Conservation (phyloP, 2,888 invertebrate genomes). For the Drosophila nr. perissopoda region DNA sequence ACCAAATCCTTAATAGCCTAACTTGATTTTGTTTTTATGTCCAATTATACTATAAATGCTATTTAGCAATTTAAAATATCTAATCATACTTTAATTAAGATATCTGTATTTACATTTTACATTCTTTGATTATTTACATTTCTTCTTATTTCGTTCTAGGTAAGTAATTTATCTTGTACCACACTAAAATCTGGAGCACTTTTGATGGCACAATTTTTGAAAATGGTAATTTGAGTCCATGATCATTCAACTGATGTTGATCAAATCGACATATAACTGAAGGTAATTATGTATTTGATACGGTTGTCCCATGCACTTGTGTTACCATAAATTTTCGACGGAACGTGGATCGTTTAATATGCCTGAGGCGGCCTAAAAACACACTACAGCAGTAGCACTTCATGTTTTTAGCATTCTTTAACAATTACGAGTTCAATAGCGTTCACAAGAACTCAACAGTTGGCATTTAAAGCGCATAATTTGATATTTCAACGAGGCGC, state of each 20-base stretch:
- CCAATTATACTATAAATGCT: neutral
- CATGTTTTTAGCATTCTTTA: constrained; percentile 56
- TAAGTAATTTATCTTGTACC: constrained; percentile 42
- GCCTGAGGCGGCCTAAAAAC: constrained; percentile 30
- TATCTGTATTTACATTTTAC: neutral
- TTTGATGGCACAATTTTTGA: constrained; percentile 16
- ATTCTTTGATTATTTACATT: neutral
- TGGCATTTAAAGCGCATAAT: constrained; percentile 73
- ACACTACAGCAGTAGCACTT: constrained; percentile 17
- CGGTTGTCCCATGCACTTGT: constrained; percentile 27
- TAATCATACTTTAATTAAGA: neutral
- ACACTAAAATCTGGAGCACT: constrained; percentile 34
- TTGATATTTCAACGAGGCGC: constrained; percentile 43
- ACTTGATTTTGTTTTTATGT: neutral
- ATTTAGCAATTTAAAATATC: neutral
- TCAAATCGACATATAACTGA: neutral
- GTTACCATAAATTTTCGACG: constrained; percentile 37
- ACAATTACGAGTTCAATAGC: constrained; percentile 79
- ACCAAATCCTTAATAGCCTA: neutral
- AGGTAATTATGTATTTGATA: constrained; percentile 1
- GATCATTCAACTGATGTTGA: neutral
- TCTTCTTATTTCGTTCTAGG: constrained; percentile 52
- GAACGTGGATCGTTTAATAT: constrained; percentile 54
- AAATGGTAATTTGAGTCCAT: constrained; percentile 28
- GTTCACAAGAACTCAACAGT: constrained; percentile 72